These are phyloP conservation scores for Penaeus japonicus DNA, from an alignment of 1,140 invertebrate genomes.

Conservation along the genomic window DNA sequence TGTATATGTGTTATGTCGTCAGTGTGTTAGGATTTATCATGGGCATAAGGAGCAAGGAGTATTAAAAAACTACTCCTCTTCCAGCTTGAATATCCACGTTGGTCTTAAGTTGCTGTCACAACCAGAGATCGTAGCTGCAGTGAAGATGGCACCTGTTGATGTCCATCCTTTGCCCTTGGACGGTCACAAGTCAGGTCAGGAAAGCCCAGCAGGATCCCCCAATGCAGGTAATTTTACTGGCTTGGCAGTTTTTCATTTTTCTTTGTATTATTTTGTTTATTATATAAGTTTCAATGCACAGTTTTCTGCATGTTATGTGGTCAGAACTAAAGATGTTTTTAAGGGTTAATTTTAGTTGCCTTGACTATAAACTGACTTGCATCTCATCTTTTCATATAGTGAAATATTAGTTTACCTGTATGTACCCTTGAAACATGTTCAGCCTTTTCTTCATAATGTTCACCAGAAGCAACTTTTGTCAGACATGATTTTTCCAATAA, in stretches of 20 bases:
- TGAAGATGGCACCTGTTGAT: constrained; percentile 41
- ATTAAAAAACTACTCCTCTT: background rate
- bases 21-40: background rate
- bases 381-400: too few species aligned
- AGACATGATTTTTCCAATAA: too few species aligned
- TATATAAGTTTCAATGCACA: background rate
- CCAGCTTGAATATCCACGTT: constrained; percentile 57
- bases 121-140: constrained; percentile 49
- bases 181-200: constrained; percentile 9
- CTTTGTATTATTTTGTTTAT: background rate
- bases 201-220: background rate
- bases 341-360: too few species aligned
- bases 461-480: too few species aligned
- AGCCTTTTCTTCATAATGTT: too few species aligned
- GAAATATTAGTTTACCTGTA: too few species aligned
- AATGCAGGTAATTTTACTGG: background rate
- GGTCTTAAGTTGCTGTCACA: constrained; percentile 57
- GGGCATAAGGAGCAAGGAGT: background rate
- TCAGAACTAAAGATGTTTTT: too few species aligned
- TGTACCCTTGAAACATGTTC: too few species aligned
- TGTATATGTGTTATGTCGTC: background rate
- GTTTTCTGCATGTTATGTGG: too few species aligned
- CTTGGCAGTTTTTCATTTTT: background rate
- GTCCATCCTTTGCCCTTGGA: constrained; percentile 37
- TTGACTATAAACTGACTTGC: too few species aligned